Base-by-base conservation (phyloP, 2,113 vertebrate genomes). In the Trichechus manatus region DNA sequence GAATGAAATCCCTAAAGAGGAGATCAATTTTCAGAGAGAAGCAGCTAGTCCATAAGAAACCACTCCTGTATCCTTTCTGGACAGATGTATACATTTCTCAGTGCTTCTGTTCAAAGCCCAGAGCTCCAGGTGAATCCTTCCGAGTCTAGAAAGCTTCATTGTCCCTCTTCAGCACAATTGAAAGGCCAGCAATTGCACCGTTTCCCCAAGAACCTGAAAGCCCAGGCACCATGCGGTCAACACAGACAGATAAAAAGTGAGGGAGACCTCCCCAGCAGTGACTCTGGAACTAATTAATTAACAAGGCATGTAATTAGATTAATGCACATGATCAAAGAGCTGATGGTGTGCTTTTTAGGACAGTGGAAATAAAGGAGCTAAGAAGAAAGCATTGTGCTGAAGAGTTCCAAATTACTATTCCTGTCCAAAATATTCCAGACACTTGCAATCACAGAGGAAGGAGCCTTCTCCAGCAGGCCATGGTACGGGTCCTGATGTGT, bases 271-370 rank as follows among this genome's bases (percentile, higher is more conserved):
- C 82, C 68, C 87, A 92, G 98, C 78, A 92, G 97, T 94, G 97
- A 97, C 96, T 98, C 96, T 77, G 74, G 97, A 97, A 82, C 97
- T 98, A 98, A 98, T 98, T 98, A 98, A 97, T 97, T 98, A 98
- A 98, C 98, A 98, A 98, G 86, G 91, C 95, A 0, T 98, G 97
- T 98, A 98, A 98, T 98, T 98, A 97, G 98, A 98, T 98, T 98
- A 98, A 97, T 95, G 92, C 92, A 66, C 31, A 89, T 96, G 98
- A 98, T 98, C 98, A 98, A 97, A 97, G 95, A 98, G 92, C 97
- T 97, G 97, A 97, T 79, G 94, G 92, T 89, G 81, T 97, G 91
- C 94, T 97, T 98, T 98, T 98, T 94, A 92, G 92, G 88, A 70
- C 93, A 64, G 94, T 13, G n/a, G 64, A 80, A 72, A 79, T 88